These are phyloP conservation scores for Clarias magur DNA, from an alignment of 2,113 vertebrate genomes.

Conservation along the genomic window DNA sequence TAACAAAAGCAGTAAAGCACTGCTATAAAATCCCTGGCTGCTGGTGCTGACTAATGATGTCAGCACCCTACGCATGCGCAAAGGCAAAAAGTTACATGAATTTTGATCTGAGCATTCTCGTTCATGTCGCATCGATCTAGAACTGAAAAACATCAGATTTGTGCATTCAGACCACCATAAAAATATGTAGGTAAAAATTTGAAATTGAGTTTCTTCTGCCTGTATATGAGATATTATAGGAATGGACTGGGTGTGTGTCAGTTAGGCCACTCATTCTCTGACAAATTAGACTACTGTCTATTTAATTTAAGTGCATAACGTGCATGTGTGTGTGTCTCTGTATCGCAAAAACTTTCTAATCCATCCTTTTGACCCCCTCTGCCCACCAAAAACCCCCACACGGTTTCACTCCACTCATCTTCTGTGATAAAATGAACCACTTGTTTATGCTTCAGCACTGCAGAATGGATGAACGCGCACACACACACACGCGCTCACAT, in stretches of 20 bases:
- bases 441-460: conserved; percentile 25
- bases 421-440: conserved; percentile 27
- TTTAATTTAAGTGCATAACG: background rate
- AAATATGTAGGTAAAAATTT: too few relatives aligned
- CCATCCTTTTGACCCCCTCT: background rate
- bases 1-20: too few relatives aligned
- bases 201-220: too few relatives aligned
- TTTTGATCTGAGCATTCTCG: too few relatives aligned
- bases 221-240: background rate
- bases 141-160: too few relatives aligned
- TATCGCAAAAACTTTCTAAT: background rate
- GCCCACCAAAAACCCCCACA: background rate
- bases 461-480: conserved; percentile 7
- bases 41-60: too few relatives aligned
- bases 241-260: background rate
- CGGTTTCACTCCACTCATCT: background rate
- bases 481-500: background rate
- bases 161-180: too few relatives aligned
- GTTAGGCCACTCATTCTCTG: background rate
- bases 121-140: too few relatives aligned
- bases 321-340: background rate
- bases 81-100: too few relatives aligned
- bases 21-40: too few relatives aligned
- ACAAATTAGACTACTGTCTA: background rate
- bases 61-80: too few relatives aligned